Evolutionary conservation across 2,888 invertebrate genomes (phyloP), one percentile per base, ranked within the genome.

Genomic region (Drosophila paranaensis): DNA sequence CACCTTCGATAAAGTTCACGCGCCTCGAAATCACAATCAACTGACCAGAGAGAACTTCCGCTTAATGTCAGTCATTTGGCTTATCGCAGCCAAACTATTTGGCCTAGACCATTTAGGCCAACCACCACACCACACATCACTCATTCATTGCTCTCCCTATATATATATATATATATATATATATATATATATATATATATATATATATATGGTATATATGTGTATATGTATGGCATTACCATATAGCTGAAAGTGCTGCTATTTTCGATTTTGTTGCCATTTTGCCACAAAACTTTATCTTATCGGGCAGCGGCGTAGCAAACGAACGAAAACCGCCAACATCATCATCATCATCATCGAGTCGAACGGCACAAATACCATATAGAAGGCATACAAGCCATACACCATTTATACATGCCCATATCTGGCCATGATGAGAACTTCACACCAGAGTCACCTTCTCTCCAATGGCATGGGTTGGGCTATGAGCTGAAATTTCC

Each of bases 201-300:
- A 10, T 57, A 13, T 45, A 11, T 43, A 42, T 43, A 37, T 51
- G 20, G 73, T n/a, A 67, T 20, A 14, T 16, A 10, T 46, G n/a
- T 46, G 11, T 57, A 13, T 45, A 11, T 43, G 45, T 43, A 37
- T 51, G 20, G 73, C 63, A 88, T 83, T 82, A 77, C 74, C 79
- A 88, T 87, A 89, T 60, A 81, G 76, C 79, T 77, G 79, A 79
- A 81, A 72, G 70, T 72, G 72, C 50, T 53, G 79, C 79, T 81
- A 85, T 79, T 82, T 88, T 89, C 86, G 85, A 88, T 85, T 86
- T 83, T 70, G 68, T 74, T 81, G 65, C 68, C 71, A 56, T 83
- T 88, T 74, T 73, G 86, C 71, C 51, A 66, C 70, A 68, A 71
- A 54, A 71, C 54, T 71, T 84, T 89, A 84, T 84, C 84, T 84